These are phyloP conservation scores for Sisyra nigra DNA, from an alignment of 2,888 invertebrate species.

Conservation along the genomic window DNA sequence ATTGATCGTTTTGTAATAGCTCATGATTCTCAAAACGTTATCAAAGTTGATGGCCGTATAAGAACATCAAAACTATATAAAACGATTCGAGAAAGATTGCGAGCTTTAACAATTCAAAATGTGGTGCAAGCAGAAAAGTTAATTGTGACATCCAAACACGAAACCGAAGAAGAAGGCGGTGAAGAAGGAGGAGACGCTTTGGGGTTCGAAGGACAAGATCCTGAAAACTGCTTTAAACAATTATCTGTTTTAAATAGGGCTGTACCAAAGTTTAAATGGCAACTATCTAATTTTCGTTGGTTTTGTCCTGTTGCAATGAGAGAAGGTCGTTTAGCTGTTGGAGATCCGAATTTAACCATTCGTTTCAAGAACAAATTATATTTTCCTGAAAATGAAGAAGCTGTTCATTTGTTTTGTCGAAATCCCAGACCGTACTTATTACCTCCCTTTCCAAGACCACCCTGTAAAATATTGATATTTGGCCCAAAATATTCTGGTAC, in stretches of 20 bases:
- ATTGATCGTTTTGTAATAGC: conserved; percentile 34
- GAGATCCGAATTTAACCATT: conserved; percentile 36
- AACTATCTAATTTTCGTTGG: conserved; percentile 38
- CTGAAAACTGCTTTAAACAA: conserved; percentile 21
- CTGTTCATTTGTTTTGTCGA: conserved; percentile 34
- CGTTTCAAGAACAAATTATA: conserved; percentile 44
- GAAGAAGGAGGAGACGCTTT: conserved; percentile 15
- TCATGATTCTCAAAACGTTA: conserved; percentile 34
- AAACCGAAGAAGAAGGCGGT: conserved; percentile 9
- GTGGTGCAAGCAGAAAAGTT: conserved; percentile 23
- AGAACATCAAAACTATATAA: conserved; percentile 31
- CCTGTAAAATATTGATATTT: conserved; percentile 39
- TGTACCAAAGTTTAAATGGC: conserved; percentile 25
- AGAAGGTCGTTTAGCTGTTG: conserved; percentile 32
- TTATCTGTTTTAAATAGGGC: conserved; percentile 19
- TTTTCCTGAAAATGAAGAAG: conserved; percentile 34
- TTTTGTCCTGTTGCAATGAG: conserved; percentile 47
- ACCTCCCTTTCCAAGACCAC: conserved; percentile 37
- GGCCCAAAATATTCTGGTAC: conserved; percentile 45
- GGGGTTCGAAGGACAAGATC: conserved; percentile 15
- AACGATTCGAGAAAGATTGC: conserved; percentile 29
- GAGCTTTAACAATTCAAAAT: conserved; percentile 21
- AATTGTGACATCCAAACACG: conserved; percentile 10
- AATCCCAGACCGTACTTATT: conserved; percentile 45
- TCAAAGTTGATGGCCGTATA: conserved; percentile 40